Evolutionary conservation across 2,113 vertebrate species (phyloP), one percentile per base, ranked within the genome.

Genomic region (Saccopteryx leptura): DNA sequence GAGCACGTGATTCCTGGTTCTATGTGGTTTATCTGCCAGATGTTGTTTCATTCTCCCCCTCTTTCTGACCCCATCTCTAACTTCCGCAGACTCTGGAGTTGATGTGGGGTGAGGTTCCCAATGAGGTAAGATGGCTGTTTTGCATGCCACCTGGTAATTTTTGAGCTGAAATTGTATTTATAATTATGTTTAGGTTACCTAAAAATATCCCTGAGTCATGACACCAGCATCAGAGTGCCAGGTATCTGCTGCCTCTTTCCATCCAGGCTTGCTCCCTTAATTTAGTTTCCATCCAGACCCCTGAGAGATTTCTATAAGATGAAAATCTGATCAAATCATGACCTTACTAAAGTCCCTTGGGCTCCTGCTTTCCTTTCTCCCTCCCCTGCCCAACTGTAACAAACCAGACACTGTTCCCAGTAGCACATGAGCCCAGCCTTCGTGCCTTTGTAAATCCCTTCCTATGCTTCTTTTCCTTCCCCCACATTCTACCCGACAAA

Each of bases 91-190:
- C n/a, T 60, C 19, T 14, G 28, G 54, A 56, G 26, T n/a, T 94
- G 74, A 23, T 14, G 5, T 28, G 63, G 24, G 23, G 28, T 23
- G 11, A 50, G 26, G 18, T 11, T 82, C 78, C 23, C 66, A 85
- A 46, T 26, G 84, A 94, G 46, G 80, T 46, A 33, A 92, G 58
- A 83, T 0, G 7, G 76, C 63, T 88, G n/a, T 90, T 97, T 84
- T 96, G 76, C 85, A 92, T 52, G 84, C 79, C 71, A 80, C 69
- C 86, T 26, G 24, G 33, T 90, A 60, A 92, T 84, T 96, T 97
- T 66, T 78, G 86, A 93, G 54, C 28, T 95, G 84, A 94, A 95
- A 95, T 90, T 92, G 61, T 84, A 92, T 93, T 93, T 82, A 90
- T 63, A 93, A 96, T 93, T 87, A 92, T 65, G 76, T 92, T 96